Conservation (phyloP, 2,113 vertebrate species). For the Pimephales promelas region DNA sequence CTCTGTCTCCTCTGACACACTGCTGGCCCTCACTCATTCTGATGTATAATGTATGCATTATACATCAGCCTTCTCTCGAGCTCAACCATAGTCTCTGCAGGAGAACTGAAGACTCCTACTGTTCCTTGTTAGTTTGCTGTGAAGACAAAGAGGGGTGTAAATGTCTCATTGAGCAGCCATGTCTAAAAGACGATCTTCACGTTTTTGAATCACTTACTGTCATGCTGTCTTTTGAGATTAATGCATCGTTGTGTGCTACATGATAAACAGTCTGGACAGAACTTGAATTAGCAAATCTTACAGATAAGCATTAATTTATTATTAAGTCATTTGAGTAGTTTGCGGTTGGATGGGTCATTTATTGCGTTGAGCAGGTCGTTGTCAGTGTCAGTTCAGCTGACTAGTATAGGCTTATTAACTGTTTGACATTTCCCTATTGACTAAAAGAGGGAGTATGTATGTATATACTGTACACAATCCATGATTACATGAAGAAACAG, state of each 20-base stretch:
- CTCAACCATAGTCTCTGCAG: neutral
- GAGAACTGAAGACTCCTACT: neutral
- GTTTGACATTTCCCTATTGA: neutral
- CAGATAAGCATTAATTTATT: neutral
- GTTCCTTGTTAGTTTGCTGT: conserved; percentile 1
- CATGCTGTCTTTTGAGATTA: neutral
- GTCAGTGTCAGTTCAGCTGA: too few species aligned
- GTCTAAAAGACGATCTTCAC: neutral
- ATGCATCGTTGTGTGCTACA: neutral
- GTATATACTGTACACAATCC: too few species aligned
- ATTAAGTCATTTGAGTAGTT: neutral
- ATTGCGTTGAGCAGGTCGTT: neutral
- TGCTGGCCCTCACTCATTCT: conserved; percentile 43
- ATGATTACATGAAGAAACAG: too few species aligned
- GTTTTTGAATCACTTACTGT: neutral
- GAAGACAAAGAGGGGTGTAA: conserved; percentile 5
- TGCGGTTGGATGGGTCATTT: neutral
- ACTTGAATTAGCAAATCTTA: neutral
- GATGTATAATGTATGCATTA: conserved; percentile 43
- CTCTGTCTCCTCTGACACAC: conserved; percentile 53
- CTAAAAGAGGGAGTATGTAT: neutral
- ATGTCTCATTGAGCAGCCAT: conserved; percentile 5
- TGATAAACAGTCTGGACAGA: neutral
- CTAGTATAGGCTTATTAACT: neutral
- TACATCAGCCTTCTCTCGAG: conserved; percentile 30